Evolutionary conservation across 2,888 invertebrate species (phyloP).

Genomic region (Copidosoma aretas): DNA sequence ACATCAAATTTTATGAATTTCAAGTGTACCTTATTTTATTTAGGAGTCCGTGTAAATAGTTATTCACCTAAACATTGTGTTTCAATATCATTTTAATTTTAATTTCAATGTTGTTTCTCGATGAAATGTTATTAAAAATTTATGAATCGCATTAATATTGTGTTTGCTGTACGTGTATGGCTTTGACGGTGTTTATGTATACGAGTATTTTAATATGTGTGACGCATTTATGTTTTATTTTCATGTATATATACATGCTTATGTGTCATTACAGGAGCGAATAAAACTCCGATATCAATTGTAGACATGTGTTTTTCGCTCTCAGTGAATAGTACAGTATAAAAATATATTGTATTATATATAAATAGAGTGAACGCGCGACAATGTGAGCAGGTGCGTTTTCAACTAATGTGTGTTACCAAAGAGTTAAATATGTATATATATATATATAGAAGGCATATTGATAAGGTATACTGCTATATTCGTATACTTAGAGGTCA

Average conservation of each 20-base stretch:
- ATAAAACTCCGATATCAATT: conserved; percentile 29
- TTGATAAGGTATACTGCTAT: conserved; percentile 40
- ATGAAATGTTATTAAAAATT: too few relatives aligned
- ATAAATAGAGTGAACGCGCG: conserved; percentile 34
- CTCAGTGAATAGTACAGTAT: conserved; percentile 25
- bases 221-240: conserved; percentile 13
- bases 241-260: conserved; percentile 30
- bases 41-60: conserved; percentile 31
- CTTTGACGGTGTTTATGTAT: conserved; percentile 26
- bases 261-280: conserved; percentile 34
- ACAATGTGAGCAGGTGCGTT: conserved; percentile 38
- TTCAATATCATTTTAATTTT: too few relatives aligned
- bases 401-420: conserved; percentile 38
- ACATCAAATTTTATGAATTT: conserved; percentile 20
- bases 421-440: conserved; percentile 37
- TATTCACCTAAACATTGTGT: conserved; percentile 16
- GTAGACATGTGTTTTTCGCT: conserved; percentile 28
- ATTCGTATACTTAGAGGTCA: conserved; percentile 41
- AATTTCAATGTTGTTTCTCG: too few relatives aligned
- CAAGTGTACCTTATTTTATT: conserved; percentile 34
- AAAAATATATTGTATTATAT: conserved; percentile 25
- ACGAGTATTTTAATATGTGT: conserved; percentile 11
- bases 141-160: too few relatives aligned
- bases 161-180: conserved; percentile 1
- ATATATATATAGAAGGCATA: too few relatives aligned